Base-by-base conservation (phyloP, 2,797 vertebrate species). In the Xenopus petersii region DNA sequence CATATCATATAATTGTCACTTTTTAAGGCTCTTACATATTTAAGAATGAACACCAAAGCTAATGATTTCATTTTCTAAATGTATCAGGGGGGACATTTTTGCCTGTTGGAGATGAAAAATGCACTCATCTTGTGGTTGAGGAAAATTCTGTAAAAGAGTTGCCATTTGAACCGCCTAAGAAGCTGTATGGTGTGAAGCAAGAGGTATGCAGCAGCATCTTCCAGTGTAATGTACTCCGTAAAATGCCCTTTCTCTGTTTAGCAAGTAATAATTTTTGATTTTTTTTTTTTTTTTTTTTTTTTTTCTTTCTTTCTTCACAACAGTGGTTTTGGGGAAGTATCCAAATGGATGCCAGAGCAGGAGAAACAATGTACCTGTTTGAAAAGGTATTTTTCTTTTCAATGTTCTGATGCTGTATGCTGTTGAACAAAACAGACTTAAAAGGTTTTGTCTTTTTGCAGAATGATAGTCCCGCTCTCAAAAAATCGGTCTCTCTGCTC, bases 291-390 rank as follows among this genome's bases (percentile, higher is more conserved):
- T n/a, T n/a, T n/a, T n/a, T n/a, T n/a, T n/a, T n/a, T n/a, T n/a
- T n/a, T n/a, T n/a, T n/a, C n/a, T n/a, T n/a, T n/a, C n/a, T n/a
- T 55, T 55, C 21, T 21, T 16, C 67, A 17, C 46, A 15, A 33
- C 16, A 99, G 98, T 99, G 98, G 98, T 99, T 99, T 87, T 98
- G 98, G 98, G 97, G 97, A 83, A 99, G 96, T 85, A 99, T 99
- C 88, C 98, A 99, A 82, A 99, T 99, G 97, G 98, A 99, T 81
- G 97, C 97, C 65, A 92, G 96, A 78, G 98, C 97, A 68, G 96
- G 95, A 70, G 97, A 99, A 81, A 94, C 95, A 12, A 98, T 99
- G 94, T 99, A 99, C 83, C 91, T 95, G 65, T 99, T 95, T 82
- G 95, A 98, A 87, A 98, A 96, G 95, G 97, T 98, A 83, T 58